Evolutionary conservation across 2,888 invertebrate genomes (phyloP), one percentile per base, ranked within the genome.

Genomic region (Sarcophaga rosellei): DNA sequence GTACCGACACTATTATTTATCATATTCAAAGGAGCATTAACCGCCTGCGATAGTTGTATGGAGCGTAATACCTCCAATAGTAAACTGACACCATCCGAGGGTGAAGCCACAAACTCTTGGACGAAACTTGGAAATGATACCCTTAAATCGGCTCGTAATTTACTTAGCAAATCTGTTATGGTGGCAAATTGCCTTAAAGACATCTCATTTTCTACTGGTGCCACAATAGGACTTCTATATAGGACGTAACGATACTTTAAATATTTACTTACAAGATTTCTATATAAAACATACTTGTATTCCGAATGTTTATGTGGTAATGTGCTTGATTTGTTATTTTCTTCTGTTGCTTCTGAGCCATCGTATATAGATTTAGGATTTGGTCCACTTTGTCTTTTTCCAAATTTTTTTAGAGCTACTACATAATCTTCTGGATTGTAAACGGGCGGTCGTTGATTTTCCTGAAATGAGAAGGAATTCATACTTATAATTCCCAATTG

Each of bases 351-450:
- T 21, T 90, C 91, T 68, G 88, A 90, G 47, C 91, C 91, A 85
- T 93, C 93, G 65, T 93, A 93, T 57, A 93, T 93, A 5, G 93
- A 93, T 66, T 91, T 92, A 53, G 90, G 90, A 86, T 90, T 90
- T 44, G 88, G 88, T 23, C 90, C 89, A 75, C 86, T 90, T 88
- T 90, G 91, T 53, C 91, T 90, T 88, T 92, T 91, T 85, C 96
- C 96, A 95, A 96, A 97, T 94, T 97, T 97, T 91, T 96, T 95
- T 86, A 97, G 93, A 1, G 97, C 96, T 4, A 95, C 94, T 4
- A 96, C 96, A 92, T 98, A 98, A 93, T 98, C 98, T 92, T 98
- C 98, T 0, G 98, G 96, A 92, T 98, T 98, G 94, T 97, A 98
- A 21, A 97, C 96, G 0, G 98, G 98, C 47, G 98, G 97, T 65